Base-by-base conservation (phyloP, 2,797 vertebrate species). In the Discoglossus pictus region DNA sequence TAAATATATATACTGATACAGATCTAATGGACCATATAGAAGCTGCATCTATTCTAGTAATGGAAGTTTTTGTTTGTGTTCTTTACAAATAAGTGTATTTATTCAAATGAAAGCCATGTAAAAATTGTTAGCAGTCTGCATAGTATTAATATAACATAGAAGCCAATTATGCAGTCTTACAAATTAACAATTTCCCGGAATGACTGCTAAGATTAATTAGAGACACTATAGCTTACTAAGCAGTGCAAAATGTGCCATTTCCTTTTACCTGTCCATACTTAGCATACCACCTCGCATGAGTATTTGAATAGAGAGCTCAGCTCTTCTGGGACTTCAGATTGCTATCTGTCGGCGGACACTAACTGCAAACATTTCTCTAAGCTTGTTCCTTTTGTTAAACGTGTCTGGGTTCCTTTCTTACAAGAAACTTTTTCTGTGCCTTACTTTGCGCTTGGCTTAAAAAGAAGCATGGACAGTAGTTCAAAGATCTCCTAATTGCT, bases 381-480 rank as follows among this genome's bases (percentile, higher is more conserved):
- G 64, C 3, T 63, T 69, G 42, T 65, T 73, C 17, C 4, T 13
- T 65, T 73, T 46, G 15, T 68, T 62, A n/a, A 54, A 73, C 16
- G 51, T 39, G 42, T 73, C 54, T 68, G 55, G 21, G 10, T 40
- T 34, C 15, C 15, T 65, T n/a, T 67, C 40, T 43, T 17, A 60
- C 69, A 68, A 35, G 7, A 39, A 51, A 58, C 9, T 42, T 1
- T 61, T 68, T 31, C 2, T 59, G 39, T 74, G 13, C 12, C 10
- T 34, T 4, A 35, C 67, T 74, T 51, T 43, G 40, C 51, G 39
- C 16, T 54, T 77, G 25, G 24, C 59, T 58, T 61, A 67, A 17
- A 15, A 65, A 64, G 65, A 21, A 70, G 59, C 59, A 23, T 48
- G 27, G 6, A 31, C 7, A 1, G 10, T 48, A 44, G 38, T 69